Base-by-base conservation (phyloP, 2,888 invertebrate genomes). In the Epistrophella euchroma region DNA sequence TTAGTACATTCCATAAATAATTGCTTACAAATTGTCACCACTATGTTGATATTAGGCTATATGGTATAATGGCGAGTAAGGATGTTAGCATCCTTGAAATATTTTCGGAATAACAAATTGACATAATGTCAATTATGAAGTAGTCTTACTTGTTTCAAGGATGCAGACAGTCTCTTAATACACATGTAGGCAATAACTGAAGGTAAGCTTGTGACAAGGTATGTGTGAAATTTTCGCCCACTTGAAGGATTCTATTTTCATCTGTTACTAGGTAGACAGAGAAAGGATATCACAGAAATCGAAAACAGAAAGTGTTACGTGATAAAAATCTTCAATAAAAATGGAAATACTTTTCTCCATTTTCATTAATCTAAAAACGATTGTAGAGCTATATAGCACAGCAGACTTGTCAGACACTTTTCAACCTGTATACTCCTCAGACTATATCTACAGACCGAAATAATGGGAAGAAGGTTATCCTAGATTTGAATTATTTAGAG, bases 261-360 rank as follows among this genome's bases (percentile, higher is more conserved):
- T 79, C 58, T 68, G 25, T 52, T 55, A 60, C 62, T 60, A 13
- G 2, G 2, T 7, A 37, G n/a, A 40, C 10, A 11, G 19, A 19
- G 43, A 19, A n/a, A 43, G 25, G 55, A 55, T 71, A 79, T 75
- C 55, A 66, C 40, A 47, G 50, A 72, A 74, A 80, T 76, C 66
- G 84, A 52, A 80, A 85, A 80, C 52, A 80, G 79, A 80, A 76
- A 71, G 84, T 75, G 47, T 35, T 85, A 85, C 84, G 84, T 85
- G 84, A 85, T 79, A 13, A 19, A 75, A 79, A 72, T 84, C 45
- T 15, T 13, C 52, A 82, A 82, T 77, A 62, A 40, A 64, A 43
- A 52, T 70, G 50, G 19, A 66, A 37, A 60, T 45, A 11, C 32
- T 50, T 35, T 62, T 9, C 43, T 71, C 45, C 47, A 32, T 66